Evolutionary conservation across 2,888 invertebrate species (phyloP).

Genomic region (Laspeyria flexula): DNA sequence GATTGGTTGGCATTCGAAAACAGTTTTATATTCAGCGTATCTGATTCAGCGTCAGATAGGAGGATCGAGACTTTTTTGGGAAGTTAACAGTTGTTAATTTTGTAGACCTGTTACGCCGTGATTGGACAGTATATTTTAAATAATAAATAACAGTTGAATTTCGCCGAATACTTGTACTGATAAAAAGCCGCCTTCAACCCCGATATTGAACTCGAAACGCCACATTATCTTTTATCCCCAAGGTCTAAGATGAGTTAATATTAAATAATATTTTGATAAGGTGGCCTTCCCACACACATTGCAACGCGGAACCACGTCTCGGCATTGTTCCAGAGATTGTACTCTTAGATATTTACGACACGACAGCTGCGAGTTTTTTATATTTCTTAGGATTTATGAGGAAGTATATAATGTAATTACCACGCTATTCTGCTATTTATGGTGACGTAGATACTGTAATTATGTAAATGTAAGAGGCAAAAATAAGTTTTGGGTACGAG

Average conservation of each 20-base stretch:
- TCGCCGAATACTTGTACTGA: no score
- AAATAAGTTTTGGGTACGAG: not conserved
- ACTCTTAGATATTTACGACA: slow-evolving; percentile 44
- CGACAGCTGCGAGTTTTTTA: slow-evolving; percentile 45
- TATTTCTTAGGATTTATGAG: slow-evolving; percentile 27
- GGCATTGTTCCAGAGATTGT: slow-evolving; percentile 59
- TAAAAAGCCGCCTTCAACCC: not conserved
- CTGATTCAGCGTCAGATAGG: no score
- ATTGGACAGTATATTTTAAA: no score
- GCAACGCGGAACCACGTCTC: slow-evolving; percentile 45
- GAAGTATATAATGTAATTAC: slow-evolving; percentile 28
- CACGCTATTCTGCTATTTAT: slow-evolving; percentile 13
- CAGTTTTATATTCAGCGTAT: no score
- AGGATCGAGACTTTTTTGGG: no score
- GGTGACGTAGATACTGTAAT: not conserved
- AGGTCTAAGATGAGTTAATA: not conserved
- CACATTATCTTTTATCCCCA: not conserved
- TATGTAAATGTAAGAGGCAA: not conserved
- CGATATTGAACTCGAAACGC: not conserved
- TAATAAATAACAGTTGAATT: no score
- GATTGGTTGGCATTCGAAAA: no score
- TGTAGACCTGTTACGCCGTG: no score
- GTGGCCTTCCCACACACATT: slow-evolving; percentile 33
- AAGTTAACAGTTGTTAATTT: no score
- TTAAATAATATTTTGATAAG: slow-evolving; percentile 35